Evolutionary conservation across 2,797 vertebrate genomes (phyloP), one percentile per base, ranked within the genome.

Genomic region (Heliangelus exortis): DNA sequence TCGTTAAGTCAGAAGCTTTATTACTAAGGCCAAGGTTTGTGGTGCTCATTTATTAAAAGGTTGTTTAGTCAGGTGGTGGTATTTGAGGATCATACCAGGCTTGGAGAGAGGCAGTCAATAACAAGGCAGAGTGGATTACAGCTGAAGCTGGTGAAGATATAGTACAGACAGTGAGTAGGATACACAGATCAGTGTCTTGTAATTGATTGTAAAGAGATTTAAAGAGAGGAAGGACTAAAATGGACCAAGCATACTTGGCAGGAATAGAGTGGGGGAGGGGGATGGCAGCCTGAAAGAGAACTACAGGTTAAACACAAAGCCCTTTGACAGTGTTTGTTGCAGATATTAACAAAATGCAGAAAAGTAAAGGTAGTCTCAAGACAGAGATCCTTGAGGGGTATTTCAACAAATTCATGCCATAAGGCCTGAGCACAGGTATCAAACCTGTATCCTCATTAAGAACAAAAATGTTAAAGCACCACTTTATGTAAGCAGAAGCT

Each of bases 181-280:
- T 67, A 93, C 92, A 91, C 82, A 94, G 93, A 90, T 93, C 83
- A 88, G 74, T 87, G 92, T 87, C 80, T 88, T 82, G 83, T 93
- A 97, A 93, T 95, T 97, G 87, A 94, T 88, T 93, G 79, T 54
- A 86, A 91, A 92, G 87, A 96, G 93, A 93, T 92, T 75, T 91
- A 84, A 96, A 95, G 73, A 76, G 39, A 78, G 69, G 79, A 94
- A 91, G 63, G 66, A 59, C 69, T 78, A 57, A 79, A 94, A 89
- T 26, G 55, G 41, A 92, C 58, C 33, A 84, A 81, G 15, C 41
- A 62, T 50, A 69, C 58, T 69, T 51, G 63, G 59, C 79, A 84
- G 45, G 66, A 89, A 61, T 22, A 66, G 78, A 55, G 55, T 7
- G 7, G 22, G 21, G 25, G 25, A 10, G 4, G 3, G 1, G 1